These are phyloP conservation scores for Hypena proboscidalis DNA, from an alignment of 2,888 invertebrate species.

Conservation along the genomic window DNA sequence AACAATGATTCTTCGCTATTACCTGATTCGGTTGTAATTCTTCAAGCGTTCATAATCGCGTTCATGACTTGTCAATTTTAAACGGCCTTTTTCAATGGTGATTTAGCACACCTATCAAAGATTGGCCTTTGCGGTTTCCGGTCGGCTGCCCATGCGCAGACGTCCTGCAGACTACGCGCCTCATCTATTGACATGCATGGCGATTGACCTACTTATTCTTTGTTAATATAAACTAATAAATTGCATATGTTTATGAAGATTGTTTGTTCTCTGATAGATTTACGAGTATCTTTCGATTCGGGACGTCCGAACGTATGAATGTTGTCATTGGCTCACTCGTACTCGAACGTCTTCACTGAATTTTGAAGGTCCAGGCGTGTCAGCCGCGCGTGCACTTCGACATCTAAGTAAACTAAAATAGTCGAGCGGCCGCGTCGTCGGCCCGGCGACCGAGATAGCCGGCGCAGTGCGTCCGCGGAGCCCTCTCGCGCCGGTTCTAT, in stretches of 20 bases:
- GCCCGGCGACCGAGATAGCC: conserved; percentile 83
- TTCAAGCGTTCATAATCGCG: too few species aligned
- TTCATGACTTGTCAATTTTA: too few species aligned
- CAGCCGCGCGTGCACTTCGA: conserved; percentile 79
- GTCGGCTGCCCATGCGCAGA: conserved; percentile 37
- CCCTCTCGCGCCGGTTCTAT: conserved; percentile 83
- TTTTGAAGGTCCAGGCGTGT: conserved; percentile 75
- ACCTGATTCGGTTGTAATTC: too few species aligned
- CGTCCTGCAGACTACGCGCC: conserved; percentile 26
- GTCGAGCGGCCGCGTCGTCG: conserved; percentile 70
- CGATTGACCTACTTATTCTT: conserved; percentile 40
- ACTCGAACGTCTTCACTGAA: conserved; percentile 39
- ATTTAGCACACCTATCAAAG: conserved; percentile 11
- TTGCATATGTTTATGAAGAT: not conserved
- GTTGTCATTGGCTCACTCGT: conserved; percentile 49
- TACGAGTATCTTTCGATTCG: conserved; percentile 16
- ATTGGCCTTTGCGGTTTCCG: conserved; percentile 42
- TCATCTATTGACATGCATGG: conserved; percentile 47
- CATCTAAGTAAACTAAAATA: conserved; percentile 84
- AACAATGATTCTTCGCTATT: too few species aligned
- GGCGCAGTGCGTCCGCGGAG: conserved; percentile 79
- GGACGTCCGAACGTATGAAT: conserved; percentile 36
- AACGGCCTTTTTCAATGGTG: conserved; percentile 4
- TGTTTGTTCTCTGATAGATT: conserved; percentile 18
- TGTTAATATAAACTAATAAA: conserved; percentile 6